Conservation (phyloP, 1,140 invertebrate genomes). For the Drosophila athabasca region DNA sequence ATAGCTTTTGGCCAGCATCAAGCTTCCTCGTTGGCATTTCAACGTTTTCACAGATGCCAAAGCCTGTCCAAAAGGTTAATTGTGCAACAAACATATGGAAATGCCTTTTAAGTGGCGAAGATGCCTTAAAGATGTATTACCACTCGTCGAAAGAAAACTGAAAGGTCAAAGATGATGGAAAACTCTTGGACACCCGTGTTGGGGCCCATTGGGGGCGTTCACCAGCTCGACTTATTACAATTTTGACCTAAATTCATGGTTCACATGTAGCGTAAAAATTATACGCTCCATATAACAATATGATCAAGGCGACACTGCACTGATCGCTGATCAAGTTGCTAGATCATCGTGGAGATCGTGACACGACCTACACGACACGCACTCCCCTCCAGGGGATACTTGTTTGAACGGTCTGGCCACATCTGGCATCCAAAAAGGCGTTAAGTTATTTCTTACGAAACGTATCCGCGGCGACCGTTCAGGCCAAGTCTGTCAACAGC, state of each 20-base stretch:
- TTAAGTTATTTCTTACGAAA: constrained; percentile 48
- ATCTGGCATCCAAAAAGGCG: constrained; percentile 17
- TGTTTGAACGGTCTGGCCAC: constrained; percentile 32
- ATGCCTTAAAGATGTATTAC: background rate
- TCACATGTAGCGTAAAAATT: no score
- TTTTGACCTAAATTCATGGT: no score
- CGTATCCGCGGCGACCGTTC: constrained; percentile 29
- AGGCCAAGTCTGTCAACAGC: constrained; percentile 50
- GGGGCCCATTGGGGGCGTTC: no score
- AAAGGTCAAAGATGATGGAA: constrained; percentile 12
- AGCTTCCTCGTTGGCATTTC: constrained; percentile 30
- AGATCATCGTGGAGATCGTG: no score
- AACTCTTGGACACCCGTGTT: no score
- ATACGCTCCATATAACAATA: no score
- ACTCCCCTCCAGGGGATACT: background rate
- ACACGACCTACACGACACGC: no score
- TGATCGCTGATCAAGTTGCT: no score
- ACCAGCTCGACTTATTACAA: no score
- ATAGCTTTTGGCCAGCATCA: constrained; percentile 18
- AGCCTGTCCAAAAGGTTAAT: background rate
- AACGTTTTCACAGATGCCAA: no score
- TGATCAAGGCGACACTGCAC: no score
- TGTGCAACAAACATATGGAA: background rate
- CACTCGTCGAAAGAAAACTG: background rate
- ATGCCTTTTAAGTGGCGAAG: constrained; percentile 7